Evolutionary conservation across 2,797 vertebrate species (phyloP), one percentile per base, ranked within the genome.

Genomic region (Corythornis leucogaster): DNA sequence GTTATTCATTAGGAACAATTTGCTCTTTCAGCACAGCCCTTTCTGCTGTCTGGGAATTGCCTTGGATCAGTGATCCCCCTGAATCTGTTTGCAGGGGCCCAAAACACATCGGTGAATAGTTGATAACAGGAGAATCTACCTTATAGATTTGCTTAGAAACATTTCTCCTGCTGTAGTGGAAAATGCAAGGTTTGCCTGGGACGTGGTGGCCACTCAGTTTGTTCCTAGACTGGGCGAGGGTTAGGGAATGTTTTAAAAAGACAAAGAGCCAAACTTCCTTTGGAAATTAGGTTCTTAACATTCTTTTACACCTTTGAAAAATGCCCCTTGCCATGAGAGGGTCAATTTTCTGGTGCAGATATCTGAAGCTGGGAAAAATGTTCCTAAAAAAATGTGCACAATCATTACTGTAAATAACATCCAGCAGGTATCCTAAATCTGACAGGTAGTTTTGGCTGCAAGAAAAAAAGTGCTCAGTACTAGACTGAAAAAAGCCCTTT

Each of bases 401-500:
- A 59, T n/a, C 22, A 69, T 61, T 30, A 19, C 53, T 58, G 64
- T 10, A 45, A 73, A 30, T 18, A 53, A 57, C 35, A 8, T 17
- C 40, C 22, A 33, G 69, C 71, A 90, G 67, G 87, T 31, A 61
- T 84, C 74, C 74, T 2, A 43, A 58, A 71, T 59, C 59, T 73
- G 80, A 73, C 83, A 80, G 63, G 84, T 70, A 85, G 92, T 79
- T 93, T 54, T 69, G 87, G 73, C 93, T 93, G 90, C 73, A 69
- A 91, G 94, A 54, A 85, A 83, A 90, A 95, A 93, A 95, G 66
- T 80, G 43, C 87, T 93, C 93, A 91, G 87, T 62, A 85, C 70
- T 31, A 85, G 85, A 91, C 80, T 94, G 92, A 78, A 83, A 78
- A 89, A 92, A 96, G 91, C 93, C 94, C 87, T 87, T 95, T 83